phyloP scores from a whole-genome alignment of 2,797 vertebrate species.

The Pelochelys cantorii region DNA sequence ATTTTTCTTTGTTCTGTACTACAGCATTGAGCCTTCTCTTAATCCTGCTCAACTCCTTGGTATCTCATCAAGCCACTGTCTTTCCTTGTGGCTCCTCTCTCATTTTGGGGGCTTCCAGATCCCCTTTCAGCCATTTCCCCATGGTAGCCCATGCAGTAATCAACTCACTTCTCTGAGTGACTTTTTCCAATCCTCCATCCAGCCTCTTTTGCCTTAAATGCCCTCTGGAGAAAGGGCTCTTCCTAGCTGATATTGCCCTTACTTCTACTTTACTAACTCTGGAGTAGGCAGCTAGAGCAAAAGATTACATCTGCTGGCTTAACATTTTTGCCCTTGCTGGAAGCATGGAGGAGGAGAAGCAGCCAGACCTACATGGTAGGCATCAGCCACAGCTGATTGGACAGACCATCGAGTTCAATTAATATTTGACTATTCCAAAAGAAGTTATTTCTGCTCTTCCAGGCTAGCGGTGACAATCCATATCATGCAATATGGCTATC shows the following conservation, averaged over 20 bases:
- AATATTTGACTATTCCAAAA: background rate
- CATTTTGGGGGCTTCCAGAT: too few relatives aligned
- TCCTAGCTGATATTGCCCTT: background rate
- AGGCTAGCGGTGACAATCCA: too few relatives aligned
- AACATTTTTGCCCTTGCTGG: background rate
- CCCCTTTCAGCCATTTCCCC: too few relatives aligned
- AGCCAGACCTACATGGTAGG: background rate
- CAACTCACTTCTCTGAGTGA: too few relatives aligned
- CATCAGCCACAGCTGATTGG: background rate
- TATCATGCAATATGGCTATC: too few relatives aligned
- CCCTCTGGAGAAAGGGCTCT: background rate
- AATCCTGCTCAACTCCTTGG: too few relatives aligned
- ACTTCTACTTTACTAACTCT: background rate
- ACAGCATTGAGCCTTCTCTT: too few relatives aligned
- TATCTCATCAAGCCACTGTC: too few relatives aligned
- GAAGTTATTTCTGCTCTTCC: background rate
- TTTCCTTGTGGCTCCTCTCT: too few relatives aligned
- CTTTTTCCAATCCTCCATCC: background rate
- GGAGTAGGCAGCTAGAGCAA: background rate
- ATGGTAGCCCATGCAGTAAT: too few relatives aligned
- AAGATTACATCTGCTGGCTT: background rate
- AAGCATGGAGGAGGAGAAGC: background rate
- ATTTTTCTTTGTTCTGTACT: too few relatives aligned
- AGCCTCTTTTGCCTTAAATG: background rate
- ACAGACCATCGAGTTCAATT: background rate